A percentile compares a stretch with the other conserved stretches of the same genome.
Evolutionary conservation across 1,140 invertebrate genomes (phyloP).

Genomic region (Drosophila pachea): DNA sequence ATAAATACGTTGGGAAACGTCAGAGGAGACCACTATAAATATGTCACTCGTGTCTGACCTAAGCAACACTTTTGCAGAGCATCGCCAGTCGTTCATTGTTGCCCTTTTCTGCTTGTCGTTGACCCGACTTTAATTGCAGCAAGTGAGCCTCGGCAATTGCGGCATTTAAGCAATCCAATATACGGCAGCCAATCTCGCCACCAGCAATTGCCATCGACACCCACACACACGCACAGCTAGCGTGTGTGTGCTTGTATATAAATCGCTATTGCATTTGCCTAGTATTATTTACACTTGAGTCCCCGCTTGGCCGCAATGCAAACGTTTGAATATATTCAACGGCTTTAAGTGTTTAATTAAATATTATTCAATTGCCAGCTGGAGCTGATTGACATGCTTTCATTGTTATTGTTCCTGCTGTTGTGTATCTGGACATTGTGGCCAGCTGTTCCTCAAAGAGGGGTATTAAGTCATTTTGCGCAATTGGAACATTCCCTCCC

Average conservation of each 20-base stretch:
- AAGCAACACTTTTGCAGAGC: neutral
- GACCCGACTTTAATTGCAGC: slow-evolving; percentile 54
- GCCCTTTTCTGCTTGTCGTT: neutral
- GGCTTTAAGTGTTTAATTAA: slow-evolving; percentile 78
- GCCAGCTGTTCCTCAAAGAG: neutral
- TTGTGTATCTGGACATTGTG: slow-evolving; percentile 26
- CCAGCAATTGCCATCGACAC: slow-evolving; percentile 14
- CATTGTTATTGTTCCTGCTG: slow-evolving; percentile 25
- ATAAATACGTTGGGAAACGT: no score
- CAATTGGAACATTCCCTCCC: neutral
- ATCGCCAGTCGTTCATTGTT: neutral
- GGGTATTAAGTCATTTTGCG: no score
- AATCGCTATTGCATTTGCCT: slow-evolving; percentile 21
- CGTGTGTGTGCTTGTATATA: neutral
- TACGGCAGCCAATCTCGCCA: slow-evolving; percentile 16
- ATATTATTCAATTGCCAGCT: slow-evolving; percentile 70
- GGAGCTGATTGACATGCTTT: slow-evolving; percentile 25
- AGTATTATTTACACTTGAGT: slow-evolving; percentile 62
- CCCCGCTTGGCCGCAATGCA: slow-evolving; percentile 44
- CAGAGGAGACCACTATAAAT: no score
- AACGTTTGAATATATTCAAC: slow-evolving; percentile 76
- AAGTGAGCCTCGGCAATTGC: slow-evolving; percentile 21
- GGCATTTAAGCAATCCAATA: slow-evolving; percentile 26
- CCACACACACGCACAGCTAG: neutral
- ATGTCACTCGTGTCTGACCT: no score